Evolutionary conservation across 2,113 vertebrate species (phyloP).

Genomic region (Calidris pygmaea): DNA sequence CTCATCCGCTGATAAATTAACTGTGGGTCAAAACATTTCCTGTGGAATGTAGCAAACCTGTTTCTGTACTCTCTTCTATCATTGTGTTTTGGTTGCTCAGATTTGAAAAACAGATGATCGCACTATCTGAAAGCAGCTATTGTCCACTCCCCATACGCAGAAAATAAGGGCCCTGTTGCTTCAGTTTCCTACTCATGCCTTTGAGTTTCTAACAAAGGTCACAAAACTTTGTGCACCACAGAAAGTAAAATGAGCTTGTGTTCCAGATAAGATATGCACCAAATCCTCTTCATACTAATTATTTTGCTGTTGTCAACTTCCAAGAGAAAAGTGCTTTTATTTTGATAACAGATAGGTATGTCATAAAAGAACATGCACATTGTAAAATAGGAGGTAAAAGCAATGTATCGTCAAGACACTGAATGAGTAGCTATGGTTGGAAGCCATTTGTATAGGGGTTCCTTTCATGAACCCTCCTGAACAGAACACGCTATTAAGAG

Average conservation of each 20-base stretch:
- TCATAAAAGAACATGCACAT: neutral
- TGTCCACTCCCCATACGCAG: neutral
- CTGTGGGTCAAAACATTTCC: neutral
- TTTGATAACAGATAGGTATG: neutral
- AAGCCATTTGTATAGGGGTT: neutral
- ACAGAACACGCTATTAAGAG: accelerated
- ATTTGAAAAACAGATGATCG: neutral
- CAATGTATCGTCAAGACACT: neutral
- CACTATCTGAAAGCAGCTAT: neutral
- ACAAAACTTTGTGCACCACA: neutral
- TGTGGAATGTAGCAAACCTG: neutral
- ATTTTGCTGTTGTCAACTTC: neutral
- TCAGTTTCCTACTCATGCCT: neutral
- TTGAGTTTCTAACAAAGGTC: neutral
- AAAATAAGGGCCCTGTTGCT: neutral
- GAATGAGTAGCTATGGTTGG: neutral
- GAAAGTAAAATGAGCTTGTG: neutral
- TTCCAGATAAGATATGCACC: neutral
- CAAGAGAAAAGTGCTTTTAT: neutral
- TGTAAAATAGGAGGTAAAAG: neutral
- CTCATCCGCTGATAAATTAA: neutral
- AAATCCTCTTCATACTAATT: neutral
- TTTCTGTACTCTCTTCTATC: neutral
- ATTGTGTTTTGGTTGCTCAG: neutral
- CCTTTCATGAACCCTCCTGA: neutral